Evolutionary conservation across 2,888 invertebrate species (phyloP).

Genomic region (Stegana nigrithorax): DNA sequence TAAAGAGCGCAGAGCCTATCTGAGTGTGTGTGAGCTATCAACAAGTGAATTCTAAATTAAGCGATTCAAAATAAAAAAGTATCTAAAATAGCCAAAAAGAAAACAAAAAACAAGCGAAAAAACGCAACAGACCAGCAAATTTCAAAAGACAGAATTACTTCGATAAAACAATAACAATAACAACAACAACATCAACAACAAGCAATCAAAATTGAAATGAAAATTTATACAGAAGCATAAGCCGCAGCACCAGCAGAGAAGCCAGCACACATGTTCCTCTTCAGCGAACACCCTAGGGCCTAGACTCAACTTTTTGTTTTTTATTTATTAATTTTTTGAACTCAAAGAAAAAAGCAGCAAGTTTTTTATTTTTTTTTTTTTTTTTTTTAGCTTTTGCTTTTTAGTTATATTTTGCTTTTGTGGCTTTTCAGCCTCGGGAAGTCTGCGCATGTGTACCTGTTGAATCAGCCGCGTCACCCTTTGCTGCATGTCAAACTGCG

Average conservation of each 20-base stretch:
- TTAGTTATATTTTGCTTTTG: too few species aligned
- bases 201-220: not conserved
- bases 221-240: not conserved
- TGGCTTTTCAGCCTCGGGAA: too few species aligned
- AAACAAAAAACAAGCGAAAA: not conserved
- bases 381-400: not conserved
- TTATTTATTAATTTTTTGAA: too few species aligned
- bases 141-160: not conserved
- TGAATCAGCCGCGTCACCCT: too few species aligned
- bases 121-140: conserved; percentile 8
- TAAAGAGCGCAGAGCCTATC: too few species aligned
- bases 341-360: too few species aligned
- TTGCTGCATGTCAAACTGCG: too few species aligned
- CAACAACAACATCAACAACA: too few species aligned
- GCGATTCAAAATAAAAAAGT: not conserved
- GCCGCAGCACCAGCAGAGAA: not conserved
- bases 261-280: conserved; percentile 31
- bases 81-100: not conserved
- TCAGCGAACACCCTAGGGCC: conserved; percentile 35
- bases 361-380: not conserved
- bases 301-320: not conserved
- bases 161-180: not conserved
- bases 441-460: conserved; percentile 44
- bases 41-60: conserved; percentile 5
- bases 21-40: not conserved